phyloP scores from a whole-genome alignment of 2,888 invertebrate species.

The Diarsia mendica region DNA sequence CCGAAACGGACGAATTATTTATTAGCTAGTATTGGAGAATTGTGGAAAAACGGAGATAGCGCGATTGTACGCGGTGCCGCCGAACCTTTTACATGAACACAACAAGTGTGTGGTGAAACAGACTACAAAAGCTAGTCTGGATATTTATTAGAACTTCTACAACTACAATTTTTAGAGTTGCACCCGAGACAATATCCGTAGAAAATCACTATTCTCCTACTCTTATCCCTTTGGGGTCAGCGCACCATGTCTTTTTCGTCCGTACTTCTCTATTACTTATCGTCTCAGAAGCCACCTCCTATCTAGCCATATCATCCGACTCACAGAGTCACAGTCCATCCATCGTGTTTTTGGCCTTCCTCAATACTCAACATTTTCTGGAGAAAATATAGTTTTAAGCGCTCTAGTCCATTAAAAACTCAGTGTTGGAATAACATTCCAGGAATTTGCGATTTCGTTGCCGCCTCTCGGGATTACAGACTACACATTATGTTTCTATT shows the following conservation, averaged over 20 bases:
- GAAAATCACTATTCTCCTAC: no score
- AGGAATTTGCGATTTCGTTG: slow-evolving; percentile 5
- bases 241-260: no score
- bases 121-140: slow-evolving; percentile 3
- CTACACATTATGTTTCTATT: slow-evolving; percentile 25
- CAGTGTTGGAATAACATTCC: slow-evolving; percentile 11
- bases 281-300: no score
- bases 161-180: slow-evolving; percentile 16
- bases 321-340: no score
- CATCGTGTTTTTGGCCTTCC: no score
- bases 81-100: slow-evolving; percentile 42
- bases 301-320: no score
- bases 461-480: slow-evolving; percentile 16
- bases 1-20: slow-evolving; percentile 43
- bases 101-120: slow-evolving; percentile 44
- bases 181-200: slow-evolving; percentile 32
- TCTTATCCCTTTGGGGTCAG: no score
- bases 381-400: slow-evolving; percentile 34
- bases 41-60: slow-evolving; percentile 25
- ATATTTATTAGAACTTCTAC: slow-evolving; percentile 13
- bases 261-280: no score
- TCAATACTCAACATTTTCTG: slow-evolving; percentile 3
- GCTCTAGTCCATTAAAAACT: slow-evolving; percentile 12
- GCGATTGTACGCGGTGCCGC: slow-evolving; percentile 20
- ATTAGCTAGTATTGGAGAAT: slow-evolving; percentile 32